Evolutionary conservation across 2,797 vertebrate species (phyloP).

Genomic region (Netta rufina): DNA sequence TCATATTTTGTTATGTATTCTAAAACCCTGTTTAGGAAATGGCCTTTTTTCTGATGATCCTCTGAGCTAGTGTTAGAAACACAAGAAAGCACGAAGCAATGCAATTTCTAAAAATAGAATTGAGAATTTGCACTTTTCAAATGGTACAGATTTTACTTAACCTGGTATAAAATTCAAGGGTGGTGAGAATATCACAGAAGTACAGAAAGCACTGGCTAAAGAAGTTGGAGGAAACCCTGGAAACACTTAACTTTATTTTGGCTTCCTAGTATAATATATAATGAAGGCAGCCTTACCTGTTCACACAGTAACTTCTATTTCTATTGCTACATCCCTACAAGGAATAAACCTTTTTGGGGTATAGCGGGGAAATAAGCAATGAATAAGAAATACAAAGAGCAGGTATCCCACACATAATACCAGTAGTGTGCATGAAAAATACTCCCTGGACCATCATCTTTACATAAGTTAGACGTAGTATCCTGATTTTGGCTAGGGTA

Average conservation of each 20-base stretch:
- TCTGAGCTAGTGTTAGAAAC: background rate
- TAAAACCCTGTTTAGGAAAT: background rate
- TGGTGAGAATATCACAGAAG: background rate
- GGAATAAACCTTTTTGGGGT: background rate
- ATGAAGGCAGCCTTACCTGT: background rate
- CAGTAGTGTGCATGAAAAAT: background rate
- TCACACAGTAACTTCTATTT: background rate
- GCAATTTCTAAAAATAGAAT: background rate
- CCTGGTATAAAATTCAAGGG: background rate
- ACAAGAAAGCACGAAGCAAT: background rate
- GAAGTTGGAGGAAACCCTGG: background rate
- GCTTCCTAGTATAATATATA: background rate
- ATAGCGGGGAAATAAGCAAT: background rate
- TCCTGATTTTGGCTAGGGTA: no score
- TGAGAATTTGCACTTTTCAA: background rate
- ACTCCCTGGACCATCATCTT: background rate
- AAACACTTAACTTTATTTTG: background rate
- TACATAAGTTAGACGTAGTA: background rate
- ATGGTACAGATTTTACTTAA: background rate
- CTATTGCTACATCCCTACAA: background rate
- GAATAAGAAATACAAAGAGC: background rate
- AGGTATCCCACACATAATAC: background rate
- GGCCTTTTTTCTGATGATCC: background rate
- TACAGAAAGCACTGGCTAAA: background rate
- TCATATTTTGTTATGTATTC: fast-evolving